Percentiles rank a stretch among this genome's conserved stretches.
Conservation (phyloP, 2,797 vertebrate genomes). For the Podarcis siculus region DNA sequence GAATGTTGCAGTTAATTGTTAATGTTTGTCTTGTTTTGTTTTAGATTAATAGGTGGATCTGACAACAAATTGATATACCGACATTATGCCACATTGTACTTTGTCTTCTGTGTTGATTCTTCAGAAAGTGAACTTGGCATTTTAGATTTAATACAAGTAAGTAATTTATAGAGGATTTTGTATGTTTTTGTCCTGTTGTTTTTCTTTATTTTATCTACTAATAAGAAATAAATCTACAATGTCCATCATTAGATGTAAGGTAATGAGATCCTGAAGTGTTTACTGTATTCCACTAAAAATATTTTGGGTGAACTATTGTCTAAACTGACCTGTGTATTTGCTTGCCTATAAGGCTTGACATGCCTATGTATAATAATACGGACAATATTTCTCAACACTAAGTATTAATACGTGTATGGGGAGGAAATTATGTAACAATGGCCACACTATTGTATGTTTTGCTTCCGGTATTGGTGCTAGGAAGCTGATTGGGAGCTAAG, state of each 20-base stretch:
- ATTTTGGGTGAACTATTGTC: background rate
- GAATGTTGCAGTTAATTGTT: constrained; percentile 28
- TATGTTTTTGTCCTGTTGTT: constrained; percentile 9
- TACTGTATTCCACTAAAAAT: background rate
- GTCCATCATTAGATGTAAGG: background rate
- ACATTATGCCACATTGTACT: constrained; percentile 97
- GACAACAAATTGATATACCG: constrained; percentile 99
- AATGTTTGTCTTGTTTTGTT: constrained; percentile 54
- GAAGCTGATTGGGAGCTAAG: background rate
- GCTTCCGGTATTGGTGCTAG: too few relatives aligned
- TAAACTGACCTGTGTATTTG: background rate
- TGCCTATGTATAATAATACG: background rate
- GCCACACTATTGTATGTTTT: too few relatives aligned
- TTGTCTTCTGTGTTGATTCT: constrained; percentile 98
- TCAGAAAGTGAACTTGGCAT: constrained; percentile 98
- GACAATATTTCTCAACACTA: background rate
- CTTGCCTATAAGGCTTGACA: background rate
- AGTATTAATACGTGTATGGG: background rate
- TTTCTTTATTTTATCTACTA: constrained; percentile 21
- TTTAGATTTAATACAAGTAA: constrained; percentile 98
- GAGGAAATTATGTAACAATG: background rate
- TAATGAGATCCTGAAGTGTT: constrained; percentile 6
- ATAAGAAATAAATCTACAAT: background rate
- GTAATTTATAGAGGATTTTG: constrained; percentile 45
- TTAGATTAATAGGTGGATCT: constrained; percentile 92